Conservation (phyloP, 30 jellyfish, hydroid and myxozoan genomes). For the Turritopsis dohrnii region DNA sequence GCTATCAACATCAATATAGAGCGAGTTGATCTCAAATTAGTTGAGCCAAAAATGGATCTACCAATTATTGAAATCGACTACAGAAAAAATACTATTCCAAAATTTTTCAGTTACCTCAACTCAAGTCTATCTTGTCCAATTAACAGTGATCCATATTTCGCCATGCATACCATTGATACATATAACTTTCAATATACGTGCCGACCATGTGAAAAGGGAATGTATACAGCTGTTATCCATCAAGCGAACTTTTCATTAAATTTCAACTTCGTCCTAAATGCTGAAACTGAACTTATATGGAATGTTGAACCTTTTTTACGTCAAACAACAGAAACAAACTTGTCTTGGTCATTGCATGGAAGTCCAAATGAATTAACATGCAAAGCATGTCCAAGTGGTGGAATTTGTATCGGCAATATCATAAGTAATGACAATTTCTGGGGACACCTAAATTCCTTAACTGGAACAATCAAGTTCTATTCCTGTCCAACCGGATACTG, state of each 20-base stretch:
- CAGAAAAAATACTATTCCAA: neutral
- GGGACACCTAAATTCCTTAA: neutral
- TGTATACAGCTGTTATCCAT: neutral
- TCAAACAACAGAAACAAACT: neutral
- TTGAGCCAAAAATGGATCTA: neutral
- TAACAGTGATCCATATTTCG: neutral
- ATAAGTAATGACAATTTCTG: slow-evolving; percentile 8
- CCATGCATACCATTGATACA: neutral
- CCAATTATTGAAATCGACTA: neutral
- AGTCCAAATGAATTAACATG: neutral
- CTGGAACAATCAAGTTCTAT: neutral
- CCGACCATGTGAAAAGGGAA: neutral
- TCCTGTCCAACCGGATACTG: slow-evolving; percentile 4
- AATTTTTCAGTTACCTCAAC: neutral
- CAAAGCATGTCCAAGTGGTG: slow-evolving; percentile 3
- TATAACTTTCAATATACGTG: neutral
- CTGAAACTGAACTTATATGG: too few relatives aligned
- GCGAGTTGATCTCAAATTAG: neutral
- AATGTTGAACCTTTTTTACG: too few relatives aligned
- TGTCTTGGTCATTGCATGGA: neutral
- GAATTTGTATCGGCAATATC: neutral
- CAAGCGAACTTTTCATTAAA: neutral
- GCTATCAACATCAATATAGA: neutral
- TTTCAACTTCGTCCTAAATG: too few relatives aligned
- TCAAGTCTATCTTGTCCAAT: neutral